phyloP scores from a whole-genome alignment of 92 coral and sea anemone genomes.

The Isaurus tuberculatus region DNA sequence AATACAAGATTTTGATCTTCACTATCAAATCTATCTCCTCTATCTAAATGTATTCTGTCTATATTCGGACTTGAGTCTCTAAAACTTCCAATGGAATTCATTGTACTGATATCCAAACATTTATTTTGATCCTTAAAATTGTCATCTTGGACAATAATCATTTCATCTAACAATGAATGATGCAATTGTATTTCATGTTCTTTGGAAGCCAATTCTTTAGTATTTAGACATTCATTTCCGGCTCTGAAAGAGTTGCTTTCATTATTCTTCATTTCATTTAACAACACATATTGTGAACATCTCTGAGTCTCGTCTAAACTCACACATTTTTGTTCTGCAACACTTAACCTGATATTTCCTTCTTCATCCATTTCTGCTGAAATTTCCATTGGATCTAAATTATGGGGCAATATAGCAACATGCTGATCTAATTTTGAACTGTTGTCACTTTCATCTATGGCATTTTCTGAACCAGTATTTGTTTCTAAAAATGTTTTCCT shows the following conservation, averaged over 20 bases:
- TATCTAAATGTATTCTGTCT: not conserved
- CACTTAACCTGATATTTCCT: not conserved
- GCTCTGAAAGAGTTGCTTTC: not conserved
- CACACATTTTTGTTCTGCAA: not conserved
- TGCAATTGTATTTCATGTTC: not conserved
- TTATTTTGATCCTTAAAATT: not conserved
- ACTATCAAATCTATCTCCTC: not conserved
- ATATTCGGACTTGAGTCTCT: not conserved
- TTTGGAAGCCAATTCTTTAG: not conserved
- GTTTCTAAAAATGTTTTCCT: not conserved
- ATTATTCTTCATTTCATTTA: not conserved
- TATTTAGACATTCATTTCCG: not conserved
- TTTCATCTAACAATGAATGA: not conserved
- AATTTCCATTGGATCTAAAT: slow-evolving; percentile 1
- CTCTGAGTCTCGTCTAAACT: not conserved
- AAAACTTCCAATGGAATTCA: not conserved
- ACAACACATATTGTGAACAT: not conserved
- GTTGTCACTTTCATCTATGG: no score
- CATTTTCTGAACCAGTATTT: not conserved
- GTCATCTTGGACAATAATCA: not conserved
- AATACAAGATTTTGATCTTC: not conserved
- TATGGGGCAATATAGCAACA: not conserved
- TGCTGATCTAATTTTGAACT: not conserved
- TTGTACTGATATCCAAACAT: not conserved
- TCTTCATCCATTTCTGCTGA: not conserved